These are phyloP conservation scores for Cephalotes varians DNA, from an alignment of 2,888 invertebrate genomes.

Conservation along the genomic window DNA sequence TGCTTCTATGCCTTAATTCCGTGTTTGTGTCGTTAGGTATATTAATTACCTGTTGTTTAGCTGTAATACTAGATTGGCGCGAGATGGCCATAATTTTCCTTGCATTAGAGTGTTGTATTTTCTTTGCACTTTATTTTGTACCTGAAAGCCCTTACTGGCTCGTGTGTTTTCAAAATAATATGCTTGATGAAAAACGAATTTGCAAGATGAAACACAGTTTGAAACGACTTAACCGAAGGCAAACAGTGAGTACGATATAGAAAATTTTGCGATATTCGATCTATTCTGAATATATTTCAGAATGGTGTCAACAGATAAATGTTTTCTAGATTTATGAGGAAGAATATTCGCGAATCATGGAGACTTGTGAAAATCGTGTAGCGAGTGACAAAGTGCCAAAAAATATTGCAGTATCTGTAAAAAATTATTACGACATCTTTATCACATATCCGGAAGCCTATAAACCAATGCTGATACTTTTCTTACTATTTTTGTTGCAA, in stretches of 20 bases:
- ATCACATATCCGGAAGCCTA: constrained; percentile 84
- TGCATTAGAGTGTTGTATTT: constrained; percentile 81
- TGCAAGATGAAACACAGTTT: constrained; percentile 84
- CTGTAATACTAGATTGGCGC: constrained; percentile 86
- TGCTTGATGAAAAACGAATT: constrained; percentile 64
- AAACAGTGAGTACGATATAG: constrained; percentile 78
- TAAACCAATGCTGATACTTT: constrained; percentile 86
- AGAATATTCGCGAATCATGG: constrained; percentile 75
- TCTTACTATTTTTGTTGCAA: constrained; percentile 87
- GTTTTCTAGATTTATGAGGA: constrained; percentile 76
- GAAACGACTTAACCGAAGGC: constrained; percentile 85
- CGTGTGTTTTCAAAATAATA: constrained; percentile 84
- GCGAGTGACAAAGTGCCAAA: constrained; percentile 22
- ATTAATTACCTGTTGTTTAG: constrained; percentile 87
- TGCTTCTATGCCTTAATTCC: constrained; percentile 87
- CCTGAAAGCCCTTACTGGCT: constrained; percentile 89
- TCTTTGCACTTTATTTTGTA: constrained; percentile 84
- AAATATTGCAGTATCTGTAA: constrained; percentile 64
- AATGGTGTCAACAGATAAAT: not conserved
- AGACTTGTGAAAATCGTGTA: constrained; percentile 58
- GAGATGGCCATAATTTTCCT: constrained; percentile 86
- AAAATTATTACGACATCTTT: constrained; percentile 72
- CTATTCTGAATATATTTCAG: not conserved
- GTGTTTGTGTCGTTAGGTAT: constrained; percentile 88
- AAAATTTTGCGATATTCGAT: not conserved